Conservation (phyloP, 1,140 invertebrate genomes). For the Panagrolaimus sp. region DNA sequence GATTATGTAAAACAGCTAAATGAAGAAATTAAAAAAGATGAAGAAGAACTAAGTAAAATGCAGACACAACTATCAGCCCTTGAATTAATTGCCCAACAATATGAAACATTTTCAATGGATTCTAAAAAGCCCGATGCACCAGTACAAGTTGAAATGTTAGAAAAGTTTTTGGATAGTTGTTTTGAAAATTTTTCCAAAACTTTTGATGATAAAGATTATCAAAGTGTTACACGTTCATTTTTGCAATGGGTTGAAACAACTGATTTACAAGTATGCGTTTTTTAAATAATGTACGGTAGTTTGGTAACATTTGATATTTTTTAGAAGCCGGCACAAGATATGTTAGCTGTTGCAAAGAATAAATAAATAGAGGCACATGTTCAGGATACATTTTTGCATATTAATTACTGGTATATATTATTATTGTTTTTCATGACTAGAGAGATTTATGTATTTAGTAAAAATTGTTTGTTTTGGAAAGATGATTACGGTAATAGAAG, state of each 20-base stretch:
- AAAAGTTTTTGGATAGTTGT: neutral
- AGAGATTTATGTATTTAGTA: too few species aligned
- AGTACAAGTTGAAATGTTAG: neutral
- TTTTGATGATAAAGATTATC: conserved; percentile 8
- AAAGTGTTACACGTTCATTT: neutral
- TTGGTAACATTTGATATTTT: neutral
- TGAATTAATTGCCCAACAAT: conserved; percentile 52
- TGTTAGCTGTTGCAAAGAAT: neutral
- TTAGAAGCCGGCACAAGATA: neutral
- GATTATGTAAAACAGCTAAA: conserved; percentile 54
- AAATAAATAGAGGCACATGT: neutral
- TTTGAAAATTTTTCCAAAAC: neutral
- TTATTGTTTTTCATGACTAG: neutral
- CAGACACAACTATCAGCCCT: conserved; percentile 45
- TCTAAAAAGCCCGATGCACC: neutral
- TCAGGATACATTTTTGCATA: neutral
- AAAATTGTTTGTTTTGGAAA: too few species aligned
- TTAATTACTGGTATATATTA: neutral
- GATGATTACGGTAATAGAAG: too few species aligned
- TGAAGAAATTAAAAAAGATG: conserved; percentile 42
- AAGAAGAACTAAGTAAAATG: conserved; percentile 40
- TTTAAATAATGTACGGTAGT: neutral
- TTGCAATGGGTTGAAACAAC: conserved; percentile 2
- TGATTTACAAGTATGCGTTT: conserved; percentile 8
- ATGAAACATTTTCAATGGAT: conserved; percentile 28